phyloP scores from a whole-genome alignment of 2,888 invertebrate genomes.

The Scaptodrosophila latifasciaeformis region DNA sequence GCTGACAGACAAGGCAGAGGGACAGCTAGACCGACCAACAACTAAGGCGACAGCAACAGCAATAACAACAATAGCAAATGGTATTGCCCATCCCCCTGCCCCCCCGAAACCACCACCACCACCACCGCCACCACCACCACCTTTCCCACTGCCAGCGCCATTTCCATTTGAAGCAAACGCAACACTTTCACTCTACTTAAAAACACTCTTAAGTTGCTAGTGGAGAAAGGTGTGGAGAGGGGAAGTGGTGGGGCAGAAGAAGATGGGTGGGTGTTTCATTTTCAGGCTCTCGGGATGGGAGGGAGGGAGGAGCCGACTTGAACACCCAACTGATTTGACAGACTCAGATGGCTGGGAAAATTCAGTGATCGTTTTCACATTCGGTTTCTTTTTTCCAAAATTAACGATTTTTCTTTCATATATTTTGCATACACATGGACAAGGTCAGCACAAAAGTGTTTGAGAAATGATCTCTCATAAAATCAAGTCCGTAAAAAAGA shows the following conservation, averaged over 20 bases:
- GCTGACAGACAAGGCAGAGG: constrained; percentile 1
- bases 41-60: constrained; percentile 4
- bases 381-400: constrained; percentile 2
- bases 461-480: too few relatives aligned
- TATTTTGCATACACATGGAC: too few relatives aligned
- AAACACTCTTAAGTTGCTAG: constrained; percentile 33
- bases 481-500: too few relatives aligned
- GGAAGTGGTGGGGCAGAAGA: constrained; percentile 12
- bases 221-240: constrained; percentile 28
- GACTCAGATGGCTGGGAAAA: constrained; percentile 67
- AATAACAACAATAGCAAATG: constrained; percentile 20
- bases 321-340: too few relatives aligned
- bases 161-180: constrained; percentile 57
- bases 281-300: neutral
- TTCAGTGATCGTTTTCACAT: constrained; percentile 42
- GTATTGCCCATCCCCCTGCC: neutral
- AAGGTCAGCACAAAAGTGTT: too few relatives aligned
- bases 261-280: neutral
- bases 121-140: too few relatives aligned
- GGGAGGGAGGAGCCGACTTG: neutral
- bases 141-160: too few relatives aligned
- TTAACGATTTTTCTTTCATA: too few relatives aligned
- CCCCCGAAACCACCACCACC: neutral
- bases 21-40: constrained; percentile 13
- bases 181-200: constrained; percentile 67